Base-by-base conservation (phyloP, 2,113 vertebrate genomes). In the Nibea albiflora region DNA sequence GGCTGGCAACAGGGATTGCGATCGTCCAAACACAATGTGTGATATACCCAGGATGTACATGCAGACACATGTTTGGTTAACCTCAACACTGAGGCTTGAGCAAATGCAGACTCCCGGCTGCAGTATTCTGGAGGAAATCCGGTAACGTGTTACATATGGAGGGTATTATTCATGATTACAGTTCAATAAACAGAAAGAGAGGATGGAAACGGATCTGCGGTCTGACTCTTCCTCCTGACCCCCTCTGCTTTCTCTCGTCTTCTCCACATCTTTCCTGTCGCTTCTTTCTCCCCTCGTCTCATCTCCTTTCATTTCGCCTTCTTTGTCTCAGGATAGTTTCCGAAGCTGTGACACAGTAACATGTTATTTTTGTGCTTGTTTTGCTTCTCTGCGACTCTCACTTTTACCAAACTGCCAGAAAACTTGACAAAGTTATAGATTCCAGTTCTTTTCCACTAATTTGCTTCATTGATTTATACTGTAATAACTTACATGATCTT, bases 121-220 rank as follows among this genome's bases (percentile, higher is more conserved):
- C 63, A 60, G 87, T 65, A 42, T 49, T 78, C 75, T 35, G 74
- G 73, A 92, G 92, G 92, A 93, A 88, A 88, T 92, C 89, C 89
- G 73, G 82, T 88, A 90, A 88, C 82, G 54, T 90, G 78, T 81
- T 81, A 79, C 89, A 93, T 85, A 85, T 83, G 91, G 76, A 76
- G 76, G 77, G 84, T 84, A 89, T 92, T 90, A 89, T 87, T 90
- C 92, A 92, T 89, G 87, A 93, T 90, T 87, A 87, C 90, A 87
- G 73, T 87, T 88, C 89, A 87, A 88, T 93, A 91, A 93, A 93
- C 92, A 93, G 39, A 87, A 11, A 63, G 84, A 78, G 85, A 68
- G 71, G 82, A 81, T 86, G 90, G 88, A 92, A 89, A 78, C 62
- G 9, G 87, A 85, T 88, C 84, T 80, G 79, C 19, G 73, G 35